A percentile compares a stretch with the other conserved stretches of the same genome.
Conservation (phyloP, 1,140 invertebrate species). For the Ridgeia piscesae region DNA sequence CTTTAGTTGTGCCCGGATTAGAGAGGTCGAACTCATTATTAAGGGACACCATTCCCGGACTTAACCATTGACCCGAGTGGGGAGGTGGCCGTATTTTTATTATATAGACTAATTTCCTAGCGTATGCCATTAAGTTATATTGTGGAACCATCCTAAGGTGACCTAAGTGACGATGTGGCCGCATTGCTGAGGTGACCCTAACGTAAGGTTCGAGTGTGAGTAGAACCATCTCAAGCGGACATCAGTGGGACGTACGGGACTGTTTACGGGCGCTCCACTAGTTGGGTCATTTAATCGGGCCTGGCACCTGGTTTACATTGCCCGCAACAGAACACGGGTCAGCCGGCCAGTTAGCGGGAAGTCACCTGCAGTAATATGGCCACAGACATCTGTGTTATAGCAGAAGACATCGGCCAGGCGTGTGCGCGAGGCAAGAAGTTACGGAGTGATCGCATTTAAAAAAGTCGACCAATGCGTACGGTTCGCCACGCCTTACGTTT, state of each 20-base stretch:
- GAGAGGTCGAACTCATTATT: no score
- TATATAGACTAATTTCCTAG: no score
- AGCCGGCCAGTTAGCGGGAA: neutral
- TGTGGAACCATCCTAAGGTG: no score
- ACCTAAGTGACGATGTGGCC: no score
- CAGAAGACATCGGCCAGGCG: neutral
- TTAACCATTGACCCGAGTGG: no score
- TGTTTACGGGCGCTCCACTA: neutral
- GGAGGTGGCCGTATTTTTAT: no score
- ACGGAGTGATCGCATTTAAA: neutral
- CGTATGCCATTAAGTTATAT: no score
- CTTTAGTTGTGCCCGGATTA: no score
- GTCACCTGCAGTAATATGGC: neutral
- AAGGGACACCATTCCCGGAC: no score
- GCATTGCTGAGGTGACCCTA: no score
- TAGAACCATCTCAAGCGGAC: neutral
- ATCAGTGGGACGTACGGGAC: neutral
- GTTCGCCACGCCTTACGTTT: neutral
- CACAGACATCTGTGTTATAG: neutral
- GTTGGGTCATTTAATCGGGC: neutral
- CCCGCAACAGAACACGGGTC: neutral
- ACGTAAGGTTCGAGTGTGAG: neutral
- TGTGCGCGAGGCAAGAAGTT: neutral
- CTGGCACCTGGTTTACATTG: neutral
- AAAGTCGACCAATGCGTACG: neutral